A percentile compares a stretch with the other conserved stretches of the same genome.
Evolutionary conservation across 2,888 invertebrate genomes (phyloP).

Genomic region (Acrobasis suavella): DNA sequence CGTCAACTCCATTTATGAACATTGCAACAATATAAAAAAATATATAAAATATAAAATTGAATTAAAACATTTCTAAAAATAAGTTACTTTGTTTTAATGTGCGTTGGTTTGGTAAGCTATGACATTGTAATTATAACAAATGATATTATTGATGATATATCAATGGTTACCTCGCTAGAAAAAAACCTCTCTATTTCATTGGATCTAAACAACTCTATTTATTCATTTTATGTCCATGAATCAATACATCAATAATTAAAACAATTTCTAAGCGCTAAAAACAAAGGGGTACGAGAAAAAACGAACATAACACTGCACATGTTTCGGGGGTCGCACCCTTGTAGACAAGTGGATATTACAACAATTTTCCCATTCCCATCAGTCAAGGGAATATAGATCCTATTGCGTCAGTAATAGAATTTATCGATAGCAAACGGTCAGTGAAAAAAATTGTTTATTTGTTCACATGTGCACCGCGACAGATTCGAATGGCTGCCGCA

Average conservation of each 20-base stretch:
- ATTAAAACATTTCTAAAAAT: too few species aligned
- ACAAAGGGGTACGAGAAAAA: conserved; percentile 63
- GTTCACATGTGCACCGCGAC: conserved; percentile 61
- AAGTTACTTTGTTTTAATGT: too few species aligned
- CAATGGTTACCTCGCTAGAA: neutral
- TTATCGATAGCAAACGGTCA: conserved; percentile 23
- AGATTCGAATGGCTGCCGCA: conserved; percentile 43
- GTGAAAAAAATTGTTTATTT: conserved; percentile 52
- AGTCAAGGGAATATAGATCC: conserved; percentile 35
- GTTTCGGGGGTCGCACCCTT: conserved; percentile 64
- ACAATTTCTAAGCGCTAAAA: conserved; percentile 40
- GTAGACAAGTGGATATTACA: conserved; percentile 65
- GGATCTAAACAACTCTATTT: neutral
- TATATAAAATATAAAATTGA: too few species aligned
- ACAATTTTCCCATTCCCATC: conserved; percentile 36
- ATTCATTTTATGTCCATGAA: neutral
- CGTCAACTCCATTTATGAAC: too few species aligned
- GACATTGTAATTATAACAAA: too few species aligned
- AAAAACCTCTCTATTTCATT: neutral
- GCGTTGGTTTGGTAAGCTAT: too few species aligned
- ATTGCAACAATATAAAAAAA: too few species aligned
- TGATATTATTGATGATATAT: neutral
- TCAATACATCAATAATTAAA: conserved; percentile 21
- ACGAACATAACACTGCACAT: conserved; percentile 57
- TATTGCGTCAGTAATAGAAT: conserved; percentile 33